These are phyloP conservation scores for Thymelicus lineola DNA, from an alignment of 2,888 invertebrate genomes.

Conservation along the genomic window DNA sequence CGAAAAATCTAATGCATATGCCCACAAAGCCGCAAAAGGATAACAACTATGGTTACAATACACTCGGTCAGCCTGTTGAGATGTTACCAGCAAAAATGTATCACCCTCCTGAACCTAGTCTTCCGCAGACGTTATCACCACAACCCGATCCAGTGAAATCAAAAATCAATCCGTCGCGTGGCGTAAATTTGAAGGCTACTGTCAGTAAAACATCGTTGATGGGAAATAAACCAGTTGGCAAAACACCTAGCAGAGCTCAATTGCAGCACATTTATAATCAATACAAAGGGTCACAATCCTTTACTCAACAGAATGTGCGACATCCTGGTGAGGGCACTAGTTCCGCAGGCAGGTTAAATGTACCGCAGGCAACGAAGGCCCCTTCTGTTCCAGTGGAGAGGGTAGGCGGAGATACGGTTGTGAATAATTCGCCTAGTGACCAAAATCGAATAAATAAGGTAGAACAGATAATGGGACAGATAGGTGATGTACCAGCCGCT, in stretches of 20 bases:
- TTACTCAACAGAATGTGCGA: slow-evolving; percentile 64
- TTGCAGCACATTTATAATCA: slow-evolving; percentile 73
- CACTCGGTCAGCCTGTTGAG: slow-evolving; percentile 74
- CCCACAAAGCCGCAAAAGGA: slow-evolving; percentile 45
- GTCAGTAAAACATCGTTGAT: slow-evolving; percentile 72
- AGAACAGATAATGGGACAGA: slow-evolving; percentile 51
- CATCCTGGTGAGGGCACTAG: slow-evolving; percentile 51
- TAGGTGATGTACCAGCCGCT: slow-evolving; percentile 57
- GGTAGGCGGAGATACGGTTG: slow-evolving; percentile 65
- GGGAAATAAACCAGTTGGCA: slow-evolving; percentile 56
- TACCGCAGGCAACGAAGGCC: slow-evolving; percentile 42
- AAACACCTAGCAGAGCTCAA: slow-evolving; percentile 65
- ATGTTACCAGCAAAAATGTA: slow-evolving; percentile 61
- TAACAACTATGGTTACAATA: slow-evolving; percentile 59
- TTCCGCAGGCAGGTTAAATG: slow-evolving; percentile 64
- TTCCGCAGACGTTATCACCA: slow-evolving; percentile 72
- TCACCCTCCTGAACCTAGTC: slow-evolving; percentile 49
- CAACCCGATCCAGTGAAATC: slow-evolving; percentile 49
- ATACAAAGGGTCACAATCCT: slow-evolving; percentile 74
- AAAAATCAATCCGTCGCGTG: slow-evolving; percentile 48
- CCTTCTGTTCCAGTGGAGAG: slow-evolving; percentile 60
- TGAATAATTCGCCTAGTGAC: slow-evolving; percentile 52
- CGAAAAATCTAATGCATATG: slow-evolving; percentile 46
- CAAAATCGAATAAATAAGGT: slow-evolving; percentile 44
- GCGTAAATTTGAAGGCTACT: slow-evolving; percentile 66